Base-by-base conservation (phyloP, 2,888 invertebrate species). In the Stenichneumon culpator region DNA sequence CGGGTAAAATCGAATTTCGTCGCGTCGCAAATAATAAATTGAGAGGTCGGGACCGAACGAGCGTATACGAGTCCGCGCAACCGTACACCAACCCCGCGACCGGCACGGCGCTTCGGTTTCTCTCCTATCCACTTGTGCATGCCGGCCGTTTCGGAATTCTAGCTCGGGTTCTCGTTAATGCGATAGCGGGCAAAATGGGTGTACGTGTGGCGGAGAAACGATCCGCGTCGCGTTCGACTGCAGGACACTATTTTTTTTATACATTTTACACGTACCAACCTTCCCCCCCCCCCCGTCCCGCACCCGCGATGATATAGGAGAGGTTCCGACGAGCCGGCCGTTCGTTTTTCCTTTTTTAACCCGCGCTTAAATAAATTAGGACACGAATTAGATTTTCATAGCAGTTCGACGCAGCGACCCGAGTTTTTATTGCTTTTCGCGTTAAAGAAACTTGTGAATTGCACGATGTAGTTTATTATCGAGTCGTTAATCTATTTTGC, bases 21-120 rank as follows among this genome's bases (percentile, higher is more conserved):
- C 73, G 82, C 75, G 69, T 74, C 50, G 81, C 75, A 75, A 86
- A 87, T 83, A 82, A 88, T 83, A 83, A 86, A 88, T 86, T 52
- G 82, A 74, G 65, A 68, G 82, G 60, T 68, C 25, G 52, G 25
- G 73, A 73, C 25, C 52, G 77, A 77, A 75, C 32, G 65, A 75
- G 67, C 32, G 65, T 32, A 47, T 47, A 63, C 74, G 44, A 63
- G 63, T 63, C 63, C 5, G 36, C 54, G 60, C 16, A 2, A 5
- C 22, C 44, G 39, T 25, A 50, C 52, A 70, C 74, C 32, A 22
- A n/a, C 32, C 28, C 50, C 65, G 11, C 63, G 9, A 5, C 52
- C 47, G n/a, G n/a, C 63, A 5, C 47, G 22, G 60, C 73, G 73
- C 32, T 50, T 47, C 74, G 63, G 63, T 63, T 74, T 50, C 65